These are phyloP conservation scores for Operophtera brumata DNA, from an alignment of 2,888 invertebrate species.

Conservation along the genomic window DNA sequence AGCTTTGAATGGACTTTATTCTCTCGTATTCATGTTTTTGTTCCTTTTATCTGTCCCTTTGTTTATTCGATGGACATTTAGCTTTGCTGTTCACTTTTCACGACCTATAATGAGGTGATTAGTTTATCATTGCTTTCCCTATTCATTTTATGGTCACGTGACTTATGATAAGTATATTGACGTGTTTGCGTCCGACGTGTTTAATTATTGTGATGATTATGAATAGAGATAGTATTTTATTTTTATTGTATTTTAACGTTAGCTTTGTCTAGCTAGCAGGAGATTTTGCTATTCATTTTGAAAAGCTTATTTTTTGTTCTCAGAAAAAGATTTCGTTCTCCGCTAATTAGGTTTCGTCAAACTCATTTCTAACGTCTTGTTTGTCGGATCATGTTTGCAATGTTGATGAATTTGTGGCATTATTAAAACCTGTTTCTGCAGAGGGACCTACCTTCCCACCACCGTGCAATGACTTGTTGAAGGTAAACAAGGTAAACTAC, in stretches of 20 bases:
- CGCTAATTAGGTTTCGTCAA: neutral
- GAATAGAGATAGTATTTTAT: neutral
- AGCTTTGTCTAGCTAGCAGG: slow-evolving; percentile 1
- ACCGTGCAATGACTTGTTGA: slow-evolving; percentile 16
- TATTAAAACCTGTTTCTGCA: neutral
- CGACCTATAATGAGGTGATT: slow-evolving; percentile 32
- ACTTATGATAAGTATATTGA: slow-evolving; percentile 31
- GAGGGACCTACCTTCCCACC: neutral
- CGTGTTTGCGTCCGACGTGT: slow-evolving; percentile 40
- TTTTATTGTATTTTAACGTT: slow-evolving; percentile 4
- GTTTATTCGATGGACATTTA: slow-evolving; percentile 24
- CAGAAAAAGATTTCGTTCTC: neutral
- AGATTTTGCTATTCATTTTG: neutral
- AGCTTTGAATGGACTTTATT: slow-evolving; percentile 52
- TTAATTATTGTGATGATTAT: slow-evolving; percentile 27
- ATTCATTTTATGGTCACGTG: slow-evolving; percentile 32
- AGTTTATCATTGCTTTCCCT: slow-evolving; percentile 34
- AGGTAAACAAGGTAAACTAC: slow-evolving; percentile 19
- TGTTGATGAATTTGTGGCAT: neutral
- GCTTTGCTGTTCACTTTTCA: slow-evolving; percentile 20
- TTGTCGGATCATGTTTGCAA: neutral
- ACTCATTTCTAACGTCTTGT: neutral
- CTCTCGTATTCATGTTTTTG: slow-evolving; percentile 36
- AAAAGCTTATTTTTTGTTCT: neutral
- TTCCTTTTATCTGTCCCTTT: slow-evolving; percentile 30